Conservation (phyloP, 2,888 invertebrate genomes). For the Papilio protenor region DNA sequence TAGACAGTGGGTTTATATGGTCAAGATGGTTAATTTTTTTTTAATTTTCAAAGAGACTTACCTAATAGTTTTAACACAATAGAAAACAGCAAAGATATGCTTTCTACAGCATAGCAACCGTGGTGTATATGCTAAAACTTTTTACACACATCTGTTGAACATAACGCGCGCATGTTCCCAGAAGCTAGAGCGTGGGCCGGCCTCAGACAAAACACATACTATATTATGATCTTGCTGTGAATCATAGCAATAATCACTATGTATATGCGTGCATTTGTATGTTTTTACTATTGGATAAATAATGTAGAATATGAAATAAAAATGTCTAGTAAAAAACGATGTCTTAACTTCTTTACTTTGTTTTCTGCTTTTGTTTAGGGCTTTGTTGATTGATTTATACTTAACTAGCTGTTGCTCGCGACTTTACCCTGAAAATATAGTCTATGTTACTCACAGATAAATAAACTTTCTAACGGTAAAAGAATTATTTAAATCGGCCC, state of each 20-base stretch:
- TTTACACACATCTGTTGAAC: constrained; percentile 9
- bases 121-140: constrained; percentile 8
- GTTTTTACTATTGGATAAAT: background rate
- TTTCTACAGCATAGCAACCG: constrained; percentile 11
- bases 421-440: no score
- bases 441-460: no score
- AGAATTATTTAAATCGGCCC: no score
- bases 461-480: no score
- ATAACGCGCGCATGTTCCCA: constrained; percentile 42
- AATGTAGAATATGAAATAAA: background rate
- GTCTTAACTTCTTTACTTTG: no score
- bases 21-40: background rate
- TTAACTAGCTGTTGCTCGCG: no score
- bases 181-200: constrained; percentile 53
- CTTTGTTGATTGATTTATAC: no score
- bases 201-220: constrained; percentile 62
- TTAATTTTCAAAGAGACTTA: background rate
- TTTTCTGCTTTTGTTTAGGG: no score
- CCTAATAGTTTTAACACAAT: background rate
- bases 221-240: constrained; percentile 56
- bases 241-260: constrained; percentile 50
- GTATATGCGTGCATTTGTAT: background rate
- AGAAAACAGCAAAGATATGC: background rate
- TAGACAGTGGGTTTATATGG: background rate
- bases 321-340: no score